Percentiles rank a stretch among this genome's conserved stretches.
Conservation (phyloP, 2,113 vertebrate species). For the Oryzias melastigma region DNA sequence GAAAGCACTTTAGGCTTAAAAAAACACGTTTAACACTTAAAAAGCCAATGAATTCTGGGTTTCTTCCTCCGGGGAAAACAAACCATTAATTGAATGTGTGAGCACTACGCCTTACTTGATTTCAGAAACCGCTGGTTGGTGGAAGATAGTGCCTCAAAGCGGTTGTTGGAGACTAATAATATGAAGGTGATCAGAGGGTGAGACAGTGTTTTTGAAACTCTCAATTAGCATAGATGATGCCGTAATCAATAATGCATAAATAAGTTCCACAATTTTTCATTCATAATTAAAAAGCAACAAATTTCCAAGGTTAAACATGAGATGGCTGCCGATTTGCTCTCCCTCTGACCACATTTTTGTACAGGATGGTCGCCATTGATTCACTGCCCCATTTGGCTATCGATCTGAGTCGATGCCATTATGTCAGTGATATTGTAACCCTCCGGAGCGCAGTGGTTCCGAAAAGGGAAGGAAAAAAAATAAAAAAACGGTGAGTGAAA, state of each 20-base stretch:
- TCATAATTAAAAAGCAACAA: constrained; percentile 62
- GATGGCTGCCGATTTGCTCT: constrained; percentile 19
- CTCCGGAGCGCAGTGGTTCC: constrained; percentile 44
- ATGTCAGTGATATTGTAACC: constrained; percentile 69
- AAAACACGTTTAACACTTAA: constrained; percentile 43
- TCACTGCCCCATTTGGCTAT: constrained; percentile 63
- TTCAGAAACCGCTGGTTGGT: constrained; percentile 15
- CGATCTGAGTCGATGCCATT: constrained; percentile 72
- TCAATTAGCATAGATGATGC: constrained; percentile 62
- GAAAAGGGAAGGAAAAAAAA: constrained; percentile 20
- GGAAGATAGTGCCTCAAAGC: constrained; percentile 15
- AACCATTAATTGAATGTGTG: constrained; percentile 32
- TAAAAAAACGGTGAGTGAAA: constrained; percentile 50
- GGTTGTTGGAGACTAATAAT: constrained; percentile 7
- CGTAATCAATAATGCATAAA: constrained; percentile 66
- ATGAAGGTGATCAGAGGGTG: constrained; percentile 30
- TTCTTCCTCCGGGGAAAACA: constrained; percentile 25
- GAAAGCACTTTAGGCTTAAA: constrained; percentile 7
- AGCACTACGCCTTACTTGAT: not conserved
- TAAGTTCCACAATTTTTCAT: constrained; percentile 63
- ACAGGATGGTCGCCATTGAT: constrained; percentile 64
- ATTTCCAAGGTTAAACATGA: constrained; percentile 37
- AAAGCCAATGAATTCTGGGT: constrained; percentile 16
- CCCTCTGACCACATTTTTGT: constrained; percentile 41
- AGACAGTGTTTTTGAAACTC: constrained; percentile 36